These are phyloP conservation scores for Liolophura sinensis DNA, from an alignment of 1,140 invertebrate species.

Conservation along the genomic window DNA sequence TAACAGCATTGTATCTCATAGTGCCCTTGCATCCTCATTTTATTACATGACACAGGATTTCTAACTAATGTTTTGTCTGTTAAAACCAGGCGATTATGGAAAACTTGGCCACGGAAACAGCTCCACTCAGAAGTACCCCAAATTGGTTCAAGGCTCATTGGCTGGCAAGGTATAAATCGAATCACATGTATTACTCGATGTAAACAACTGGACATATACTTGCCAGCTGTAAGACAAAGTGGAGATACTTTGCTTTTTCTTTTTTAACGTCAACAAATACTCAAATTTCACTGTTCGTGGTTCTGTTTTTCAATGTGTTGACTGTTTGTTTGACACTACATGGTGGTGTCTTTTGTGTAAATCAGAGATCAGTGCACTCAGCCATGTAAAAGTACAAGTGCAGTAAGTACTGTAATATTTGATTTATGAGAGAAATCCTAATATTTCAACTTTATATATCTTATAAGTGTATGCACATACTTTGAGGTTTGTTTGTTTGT, in stretches of 20 bases:
- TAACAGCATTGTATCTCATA: no score
- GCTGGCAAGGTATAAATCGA: constrained; percentile 77
- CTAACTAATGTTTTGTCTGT: constrained; percentile 10
- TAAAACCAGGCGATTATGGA: constrained; percentile 76
- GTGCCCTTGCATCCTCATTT: no score
- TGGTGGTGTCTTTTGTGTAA: no score
- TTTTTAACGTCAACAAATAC: not conserved
- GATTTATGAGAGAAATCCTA: no score
- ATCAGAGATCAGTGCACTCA: no score
- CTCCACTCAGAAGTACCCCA: constrained; percentile 79
- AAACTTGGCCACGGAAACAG: constrained; percentile 91
- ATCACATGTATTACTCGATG: not conserved
- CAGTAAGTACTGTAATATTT: no score
- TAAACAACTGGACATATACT: not conserved
- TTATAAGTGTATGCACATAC: no score
- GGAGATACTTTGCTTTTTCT: no score
- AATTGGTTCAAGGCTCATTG: constrained; percentile 80
- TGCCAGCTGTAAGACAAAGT: no score
- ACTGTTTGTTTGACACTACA: not conserved
- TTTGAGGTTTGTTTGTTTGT: constrained; percentile 4
- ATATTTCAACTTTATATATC: no score
- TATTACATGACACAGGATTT: no score
- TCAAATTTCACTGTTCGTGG: not conserved
- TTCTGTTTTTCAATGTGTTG: not conserved
- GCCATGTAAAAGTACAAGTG: no score